phyloP scores from a whole-genome alignment of 2,113 vertebrate species.

The Poeciliopsis retropinna region DNA sequence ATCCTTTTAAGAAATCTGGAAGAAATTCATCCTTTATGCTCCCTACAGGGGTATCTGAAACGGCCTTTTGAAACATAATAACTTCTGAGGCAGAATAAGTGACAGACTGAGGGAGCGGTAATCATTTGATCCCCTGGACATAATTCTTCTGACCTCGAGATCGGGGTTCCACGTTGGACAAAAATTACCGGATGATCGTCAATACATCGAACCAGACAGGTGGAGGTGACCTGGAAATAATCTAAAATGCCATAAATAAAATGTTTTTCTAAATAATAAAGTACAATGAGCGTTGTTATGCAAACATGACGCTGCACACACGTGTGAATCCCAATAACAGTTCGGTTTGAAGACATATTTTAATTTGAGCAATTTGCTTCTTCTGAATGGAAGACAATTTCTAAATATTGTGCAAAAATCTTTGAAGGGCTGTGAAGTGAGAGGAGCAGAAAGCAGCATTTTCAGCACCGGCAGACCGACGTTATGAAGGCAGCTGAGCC shows the following conservation, averaged over 20 bases:
- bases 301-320: background rate
- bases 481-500: background rate
- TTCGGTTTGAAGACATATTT: background rate
- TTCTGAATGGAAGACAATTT: background rate
- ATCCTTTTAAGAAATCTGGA: conserved; percentile 42
- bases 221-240: background rate
- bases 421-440: background rate
- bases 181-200: conserved; percentile 35
- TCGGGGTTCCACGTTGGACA: conserved; percentile 8
- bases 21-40: conserved; percentile 54
- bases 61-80: conserved; percentile 47
- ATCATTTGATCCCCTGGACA: conserved; percentile 11
- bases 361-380: background rate
- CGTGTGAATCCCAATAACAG: background rate
- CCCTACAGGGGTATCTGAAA: conserved; percentile 2
- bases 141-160: conserved; percentile 15
- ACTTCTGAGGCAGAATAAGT: conserved; percentile 11
- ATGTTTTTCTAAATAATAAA: background rate
- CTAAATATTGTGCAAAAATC: background rate
- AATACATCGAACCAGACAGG: conserved; percentile 8
- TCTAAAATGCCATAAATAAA: background rate
- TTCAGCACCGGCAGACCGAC: too few relatives aligned
- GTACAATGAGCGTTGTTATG: background rate
- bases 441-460: background rate
- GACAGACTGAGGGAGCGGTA: conserved; percentile 10